Evolutionary conservation across 1,140 invertebrate species (phyloP).

Genomic region (Portunus trituberculatus): DNA sequence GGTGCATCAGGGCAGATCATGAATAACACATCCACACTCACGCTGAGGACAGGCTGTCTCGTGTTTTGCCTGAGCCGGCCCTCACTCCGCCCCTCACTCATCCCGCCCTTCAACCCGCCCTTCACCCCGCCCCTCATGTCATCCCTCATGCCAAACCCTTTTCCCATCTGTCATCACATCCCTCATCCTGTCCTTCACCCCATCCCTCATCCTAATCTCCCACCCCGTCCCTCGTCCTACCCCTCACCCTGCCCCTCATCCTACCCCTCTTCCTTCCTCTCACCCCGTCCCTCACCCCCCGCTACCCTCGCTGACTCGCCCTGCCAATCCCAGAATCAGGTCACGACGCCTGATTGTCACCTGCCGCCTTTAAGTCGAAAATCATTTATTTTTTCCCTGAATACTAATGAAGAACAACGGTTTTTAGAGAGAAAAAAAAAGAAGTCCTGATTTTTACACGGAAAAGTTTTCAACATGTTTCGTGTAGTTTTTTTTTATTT

Average conservation of each 20-base stretch:
- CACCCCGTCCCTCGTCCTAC: too few species aligned
- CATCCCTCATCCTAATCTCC: too few species aligned
- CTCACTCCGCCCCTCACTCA: too few species aligned
- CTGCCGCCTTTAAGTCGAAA: background rate
- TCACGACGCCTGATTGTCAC: background rate
- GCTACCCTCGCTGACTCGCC: background rate
- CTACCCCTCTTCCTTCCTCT: too few species aligned
- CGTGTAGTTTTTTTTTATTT: too few species aligned
- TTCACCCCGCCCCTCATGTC: too few species aligned
- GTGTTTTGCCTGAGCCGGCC: background rate
- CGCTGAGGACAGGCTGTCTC: background rate
- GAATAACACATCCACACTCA: background rate
- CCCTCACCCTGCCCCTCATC: too few species aligned
- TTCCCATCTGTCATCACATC: too few species aligned
- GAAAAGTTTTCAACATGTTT: background rate
- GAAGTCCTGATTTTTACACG: background rate
- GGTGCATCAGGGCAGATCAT: background rate
- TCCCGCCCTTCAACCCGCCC: too few species aligned
- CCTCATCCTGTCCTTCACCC: too few species aligned
- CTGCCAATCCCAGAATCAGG: background rate
- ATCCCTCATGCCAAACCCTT: too few species aligned
- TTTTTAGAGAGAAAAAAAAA: background rate
- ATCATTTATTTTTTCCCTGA: conserved; percentile 2
- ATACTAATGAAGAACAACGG: background rate
- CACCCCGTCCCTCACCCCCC: too few species aligned